Base-by-base conservation (phyloP, 1,140 invertebrate species). In the Coptotermes formosanus region DNA sequence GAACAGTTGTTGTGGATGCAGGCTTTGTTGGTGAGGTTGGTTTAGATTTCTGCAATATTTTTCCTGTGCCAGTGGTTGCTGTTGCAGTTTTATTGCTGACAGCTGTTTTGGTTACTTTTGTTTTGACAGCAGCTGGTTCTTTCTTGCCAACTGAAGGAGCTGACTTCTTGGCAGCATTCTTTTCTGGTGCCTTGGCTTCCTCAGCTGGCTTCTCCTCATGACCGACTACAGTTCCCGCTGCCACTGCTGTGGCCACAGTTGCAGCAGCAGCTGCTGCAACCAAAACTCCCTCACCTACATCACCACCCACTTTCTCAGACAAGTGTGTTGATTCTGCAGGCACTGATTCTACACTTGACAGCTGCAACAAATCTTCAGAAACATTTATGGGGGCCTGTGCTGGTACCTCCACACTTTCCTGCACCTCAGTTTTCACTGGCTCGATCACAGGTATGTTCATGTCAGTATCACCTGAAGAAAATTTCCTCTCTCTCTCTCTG, bases 31-130 rank as follows among this genome's bases (percentile, higher is more conserved):
- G 59, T 55, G 87, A 48, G 44, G 86, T 48, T 32, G 55, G 82
- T 32, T 75, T 87, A 48, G 55, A 85, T 43, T 86, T 85, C 81
- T 86, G 23, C 88, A 44, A 75, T 88, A 86, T 45, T 87, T 87
- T 88, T 14, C 85, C 69, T 86, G 87, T 4, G 82, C 52, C 52
- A 21, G 52, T 55, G 21, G 52, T 21, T 19, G 52, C 14, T 19
- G 85, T 0, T 82, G 88, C 25, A 83, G 82, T 14, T 45, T 52
- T 83, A 21, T 16, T 16, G 19, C 48, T 82, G 89, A 3, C 88
- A 86, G 86, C 21, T 3, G 89, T 30, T 87, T 91, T 91, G n/a
- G 89, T 89, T 4, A 89, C 84, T 16, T 88, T 86, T 32, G 89
- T 21, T 55, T 55, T 55, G 19, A 55, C 45, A 32, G 86, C 30